Conservation (phyloP, 2,113 vertebrate species). For the Sus scrofa region DNA sequence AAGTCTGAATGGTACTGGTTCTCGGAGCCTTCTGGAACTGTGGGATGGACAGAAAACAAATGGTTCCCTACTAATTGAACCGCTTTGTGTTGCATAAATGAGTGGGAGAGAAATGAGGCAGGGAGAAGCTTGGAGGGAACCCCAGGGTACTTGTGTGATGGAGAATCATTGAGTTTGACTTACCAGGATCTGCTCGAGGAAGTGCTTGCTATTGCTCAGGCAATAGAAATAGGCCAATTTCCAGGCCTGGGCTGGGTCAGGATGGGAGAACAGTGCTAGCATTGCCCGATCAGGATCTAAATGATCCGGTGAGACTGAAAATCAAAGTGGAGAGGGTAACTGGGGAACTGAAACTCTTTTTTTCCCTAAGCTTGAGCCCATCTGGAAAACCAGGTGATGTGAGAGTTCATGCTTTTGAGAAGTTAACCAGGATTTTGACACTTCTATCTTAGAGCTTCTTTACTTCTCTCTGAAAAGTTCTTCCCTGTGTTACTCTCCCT, state of each 20-base stretch:
- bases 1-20: neutral
- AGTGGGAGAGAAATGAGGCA: slow-evolving; percentile 28
- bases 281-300: slow-evolving; percentile 85
- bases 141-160: neutral
- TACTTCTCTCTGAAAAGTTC: slow-evolving; percentile 35
- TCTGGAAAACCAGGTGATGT: neutral
- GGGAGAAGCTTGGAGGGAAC: neutral
- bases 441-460: slow-evolving; percentile 6
- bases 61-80: neutral
- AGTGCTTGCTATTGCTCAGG: slow-evolving; percentile 95
- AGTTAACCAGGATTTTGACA: neutral
- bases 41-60: slow-evolving; percentile 3
- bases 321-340: slow-evolving; percentile 47
- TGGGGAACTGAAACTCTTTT: neutral
- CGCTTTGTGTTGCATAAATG: neutral
- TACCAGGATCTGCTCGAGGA: slow-evolving; percentile 97
- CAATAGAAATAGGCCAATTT: slow-evolving; percentile 96
- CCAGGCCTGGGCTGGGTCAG: slow-evolving; percentile 90
- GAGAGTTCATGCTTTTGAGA: neutral
- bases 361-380: neutral
- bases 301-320: slow-evolving; percentile 82
- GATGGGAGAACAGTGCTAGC: slow-evolving; percentile 91
- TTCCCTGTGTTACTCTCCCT: neutral
- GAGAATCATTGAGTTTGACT: neutral
- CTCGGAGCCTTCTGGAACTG: neutral